Evolutionary conservation across 2,888 invertebrate genomes (phyloP).

Genomic region (Coenonympha glycerion): DNA sequence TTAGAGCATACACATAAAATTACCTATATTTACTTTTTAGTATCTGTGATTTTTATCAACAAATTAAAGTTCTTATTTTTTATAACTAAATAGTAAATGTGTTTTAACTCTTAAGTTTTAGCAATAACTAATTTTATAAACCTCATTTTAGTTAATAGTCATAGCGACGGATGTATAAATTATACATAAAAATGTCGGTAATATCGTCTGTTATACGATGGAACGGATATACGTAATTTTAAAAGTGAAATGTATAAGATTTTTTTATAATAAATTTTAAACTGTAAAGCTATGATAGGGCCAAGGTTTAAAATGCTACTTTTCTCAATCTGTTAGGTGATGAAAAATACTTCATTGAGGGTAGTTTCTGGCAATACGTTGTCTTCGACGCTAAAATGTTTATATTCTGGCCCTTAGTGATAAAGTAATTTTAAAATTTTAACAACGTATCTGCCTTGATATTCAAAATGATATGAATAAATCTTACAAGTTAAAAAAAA

Average conservation of each 20-base stretch:
- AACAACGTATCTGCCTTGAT: constrained; percentile 2
- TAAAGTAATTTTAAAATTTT: constrained; percentile 44
- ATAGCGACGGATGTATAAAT: not conserved
- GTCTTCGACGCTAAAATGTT: not conserved
- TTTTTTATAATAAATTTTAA: constrained; percentile 37
- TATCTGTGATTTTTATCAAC: constrained; percentile 17
- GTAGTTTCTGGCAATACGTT: too few relatives aligned
- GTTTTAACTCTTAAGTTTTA: constrained; percentile 25
- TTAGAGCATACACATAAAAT: too few relatives aligned
- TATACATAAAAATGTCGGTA: constrained; percentile 25
- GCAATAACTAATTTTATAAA: constrained; percentile 29
- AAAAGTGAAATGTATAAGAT: constrained; percentile 47
- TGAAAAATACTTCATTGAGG: not conserved
- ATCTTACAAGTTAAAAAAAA: too few relatives aligned
- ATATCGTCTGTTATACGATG: constrained; percentile 52
- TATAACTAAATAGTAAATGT: constrained; percentile 3
- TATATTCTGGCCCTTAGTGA: constrained; percentile 19
- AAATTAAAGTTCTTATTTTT: constrained; percentile 2
- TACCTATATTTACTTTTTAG: constrained; percentile 5
- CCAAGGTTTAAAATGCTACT: constrained; percentile 2
- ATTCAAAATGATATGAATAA: too few relatives aligned
- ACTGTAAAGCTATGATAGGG: constrained; percentile 22
- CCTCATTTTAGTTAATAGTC: too few relatives aligned
- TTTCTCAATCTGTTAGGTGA: not conserved
- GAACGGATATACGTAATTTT: constrained; percentile 70